These are phyloP conservation scores for Trachymyrmex cornetzi DNA, from an alignment of 1,140 invertebrate species.

Conservation along the genomic window DNA sequence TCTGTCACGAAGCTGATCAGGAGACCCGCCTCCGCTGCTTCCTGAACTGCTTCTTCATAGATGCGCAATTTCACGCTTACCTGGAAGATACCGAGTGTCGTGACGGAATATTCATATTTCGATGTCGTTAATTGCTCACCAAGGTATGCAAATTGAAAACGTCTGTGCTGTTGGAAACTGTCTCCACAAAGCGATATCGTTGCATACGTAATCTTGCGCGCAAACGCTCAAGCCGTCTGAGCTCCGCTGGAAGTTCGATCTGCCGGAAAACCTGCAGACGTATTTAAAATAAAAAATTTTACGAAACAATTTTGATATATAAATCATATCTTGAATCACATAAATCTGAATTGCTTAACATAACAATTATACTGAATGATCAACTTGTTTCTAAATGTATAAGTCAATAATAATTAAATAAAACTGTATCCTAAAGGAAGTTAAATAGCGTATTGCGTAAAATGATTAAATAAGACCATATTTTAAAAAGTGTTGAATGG, in stretches of 20 bases:
- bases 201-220: constrained; percentile 86
- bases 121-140: constrained; percentile 77
- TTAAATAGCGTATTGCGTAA: neutral
- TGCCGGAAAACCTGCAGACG: constrained; percentile 90
- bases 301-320: neutral
- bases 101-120: neutral
- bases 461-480: neutral
- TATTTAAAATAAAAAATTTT: neutral
- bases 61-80: constrained; percentile 73
- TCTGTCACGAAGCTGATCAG: constrained; percentile 77
- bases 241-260: constrained; percentile 91
- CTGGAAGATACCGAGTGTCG: constrained; percentile 53
- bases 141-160: constrained; percentile 87
- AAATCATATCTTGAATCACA: neutral
- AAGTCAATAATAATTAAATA: neutral
- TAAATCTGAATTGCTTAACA: neutral
- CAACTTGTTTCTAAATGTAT: too few species aligned
- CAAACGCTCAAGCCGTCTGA: constrained; percentile 88
- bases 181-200: constrained; percentile 86
- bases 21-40: constrained; percentile 89
- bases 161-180: constrained; percentile 88
- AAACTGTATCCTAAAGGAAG: neutral
- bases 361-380: too few species aligned
- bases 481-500: neutral
- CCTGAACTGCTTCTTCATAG: constrained; percentile 87